phyloP scores from a whole-genome alignment of 2,113 vertebrate genomes.

The Natator depressus region DNA sequence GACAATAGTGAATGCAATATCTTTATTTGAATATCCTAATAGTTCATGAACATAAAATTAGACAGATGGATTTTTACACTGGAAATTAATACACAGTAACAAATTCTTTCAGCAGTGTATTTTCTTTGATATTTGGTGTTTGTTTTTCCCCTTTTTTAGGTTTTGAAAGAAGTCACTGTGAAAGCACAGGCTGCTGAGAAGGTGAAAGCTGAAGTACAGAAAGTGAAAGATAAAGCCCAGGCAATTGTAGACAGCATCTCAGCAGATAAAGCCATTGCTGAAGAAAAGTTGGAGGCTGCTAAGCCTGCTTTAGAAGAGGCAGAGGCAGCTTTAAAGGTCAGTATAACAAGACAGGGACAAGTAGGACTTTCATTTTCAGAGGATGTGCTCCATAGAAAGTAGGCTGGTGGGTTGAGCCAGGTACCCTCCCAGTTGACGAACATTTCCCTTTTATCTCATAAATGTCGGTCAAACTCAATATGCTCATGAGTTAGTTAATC shows the following conservation, averaged over 20 bases:
- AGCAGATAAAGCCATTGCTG: constrained; percentile 90
- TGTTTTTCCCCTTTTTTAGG: constrained; percentile 75
- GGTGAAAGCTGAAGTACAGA: constrained; percentile 94
- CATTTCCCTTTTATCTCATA: not conserved
- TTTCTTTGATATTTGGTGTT: not conserved
- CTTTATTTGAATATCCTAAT: not conserved
- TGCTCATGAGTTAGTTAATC: not conserved
- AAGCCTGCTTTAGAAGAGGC: constrained; percentile 93
- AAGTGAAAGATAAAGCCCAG: constrained; percentile 97
- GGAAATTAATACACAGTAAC: not conserved
- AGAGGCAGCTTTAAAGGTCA: constrained; percentile 90
- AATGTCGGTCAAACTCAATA: not conserved
- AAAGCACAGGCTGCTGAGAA: constrained; percentile 94
- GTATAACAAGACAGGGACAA: not conserved
- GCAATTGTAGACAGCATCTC: constrained; percentile 94
- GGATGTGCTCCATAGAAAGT: not conserved
- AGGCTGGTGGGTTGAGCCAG: fast-evolving
- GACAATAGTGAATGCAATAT: fast-evolving
- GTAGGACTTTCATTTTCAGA: not conserved
- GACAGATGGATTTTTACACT: not conserved
- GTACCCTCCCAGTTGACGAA: not conserved
- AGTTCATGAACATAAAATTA: not conserved
- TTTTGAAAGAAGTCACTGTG: constrained; percentile 93
- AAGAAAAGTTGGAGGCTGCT: constrained; percentile 91
- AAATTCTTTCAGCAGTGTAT: not conserved